Conservation (phyloP, 2,113 vertebrate species). For the Balaeniceps rex region DNA sequence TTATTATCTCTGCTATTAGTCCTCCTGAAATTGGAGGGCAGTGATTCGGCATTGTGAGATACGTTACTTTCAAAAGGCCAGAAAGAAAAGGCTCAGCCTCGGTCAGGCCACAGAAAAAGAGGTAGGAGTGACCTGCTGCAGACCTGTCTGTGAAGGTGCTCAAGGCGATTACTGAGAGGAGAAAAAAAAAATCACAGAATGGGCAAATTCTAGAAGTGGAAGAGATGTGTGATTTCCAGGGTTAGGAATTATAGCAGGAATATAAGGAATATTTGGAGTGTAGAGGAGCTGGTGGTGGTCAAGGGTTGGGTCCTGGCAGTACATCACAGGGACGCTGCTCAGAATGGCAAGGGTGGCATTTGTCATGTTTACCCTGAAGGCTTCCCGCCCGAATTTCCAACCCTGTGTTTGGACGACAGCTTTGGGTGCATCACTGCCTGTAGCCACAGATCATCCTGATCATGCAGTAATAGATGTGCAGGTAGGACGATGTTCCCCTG, state of each 20-base stretch:
- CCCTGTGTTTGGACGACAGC: not conserved
- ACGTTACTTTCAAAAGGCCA: not conserved
- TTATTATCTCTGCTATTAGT: not conserved
- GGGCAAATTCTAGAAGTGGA: not conserved
- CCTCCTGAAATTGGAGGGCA: not conserved
- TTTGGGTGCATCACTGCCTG: not conserved
- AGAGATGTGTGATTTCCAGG: not conserved
- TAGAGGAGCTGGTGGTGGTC: not conserved
- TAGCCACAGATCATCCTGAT: not conserved
- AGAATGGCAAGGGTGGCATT: not conserved
- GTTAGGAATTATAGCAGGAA: not conserved
- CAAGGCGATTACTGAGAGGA: not conserved
- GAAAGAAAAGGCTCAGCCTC: not conserved
- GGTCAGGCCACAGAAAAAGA: not conserved
- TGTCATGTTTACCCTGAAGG: not conserved
- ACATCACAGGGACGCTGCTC: not conserved
- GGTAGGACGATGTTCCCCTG: not conserved
- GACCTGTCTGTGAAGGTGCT: not conserved
- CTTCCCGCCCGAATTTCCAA: not conserved
- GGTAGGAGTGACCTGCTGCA: not conserved
- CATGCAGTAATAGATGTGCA: fast-evolving
- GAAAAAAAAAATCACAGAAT: not conserved
- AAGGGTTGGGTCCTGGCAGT: not conserved
- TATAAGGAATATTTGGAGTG: not conserved
- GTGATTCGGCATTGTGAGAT: not conserved